Conservation (phyloP, 2,113 vertebrate genomes). For the Anguilla japonica region DNA sequence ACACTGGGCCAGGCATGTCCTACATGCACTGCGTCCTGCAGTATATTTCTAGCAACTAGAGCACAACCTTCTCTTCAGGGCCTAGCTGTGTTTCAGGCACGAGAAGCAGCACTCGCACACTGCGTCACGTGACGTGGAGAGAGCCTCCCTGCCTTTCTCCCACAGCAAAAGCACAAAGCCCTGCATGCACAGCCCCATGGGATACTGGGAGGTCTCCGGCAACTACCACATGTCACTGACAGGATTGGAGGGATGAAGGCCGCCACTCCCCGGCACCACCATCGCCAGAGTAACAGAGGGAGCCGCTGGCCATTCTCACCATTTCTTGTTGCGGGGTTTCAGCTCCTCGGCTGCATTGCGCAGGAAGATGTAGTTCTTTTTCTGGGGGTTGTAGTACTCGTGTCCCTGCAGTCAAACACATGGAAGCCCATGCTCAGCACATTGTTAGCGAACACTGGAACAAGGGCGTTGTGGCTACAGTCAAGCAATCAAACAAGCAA, state of each 20-base stretch:
- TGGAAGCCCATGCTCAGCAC: neutral
- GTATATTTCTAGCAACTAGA: neutral
- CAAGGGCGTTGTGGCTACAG: neutral
- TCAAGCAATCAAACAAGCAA: neutral
- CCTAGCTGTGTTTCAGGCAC: neutral
- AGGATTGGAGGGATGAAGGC: constrained; percentile 43
- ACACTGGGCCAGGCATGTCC: constrained; percentile 1
- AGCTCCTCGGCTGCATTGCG: constrained; percentile 93
- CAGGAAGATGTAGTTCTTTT: constrained; percentile 98
- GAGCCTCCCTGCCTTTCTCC: constrained; percentile 10
- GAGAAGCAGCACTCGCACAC: neutral
- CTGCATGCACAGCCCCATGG: constrained; percentile 32
- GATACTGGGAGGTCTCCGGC: constrained; percentile 25
- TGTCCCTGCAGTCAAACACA: constrained; percentile 76
- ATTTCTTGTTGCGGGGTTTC: constrained; percentile 97
- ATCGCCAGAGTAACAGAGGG: constrained; percentile 51
- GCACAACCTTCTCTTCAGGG: neutral
- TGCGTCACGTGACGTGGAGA: neutral
- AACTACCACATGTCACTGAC: constrained; percentile 41
- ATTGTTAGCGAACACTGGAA: neutral
- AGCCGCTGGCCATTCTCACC: constrained; percentile 67
- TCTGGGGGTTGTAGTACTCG: constrained; percentile 97
- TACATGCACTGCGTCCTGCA: neutral
- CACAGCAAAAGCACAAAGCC: constrained; percentile 13
- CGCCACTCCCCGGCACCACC: constrained; percentile 34